phyloP scores from a whole-genome alignment of 2,888 invertebrate species.

The Drosophila demipolita region DNA sequence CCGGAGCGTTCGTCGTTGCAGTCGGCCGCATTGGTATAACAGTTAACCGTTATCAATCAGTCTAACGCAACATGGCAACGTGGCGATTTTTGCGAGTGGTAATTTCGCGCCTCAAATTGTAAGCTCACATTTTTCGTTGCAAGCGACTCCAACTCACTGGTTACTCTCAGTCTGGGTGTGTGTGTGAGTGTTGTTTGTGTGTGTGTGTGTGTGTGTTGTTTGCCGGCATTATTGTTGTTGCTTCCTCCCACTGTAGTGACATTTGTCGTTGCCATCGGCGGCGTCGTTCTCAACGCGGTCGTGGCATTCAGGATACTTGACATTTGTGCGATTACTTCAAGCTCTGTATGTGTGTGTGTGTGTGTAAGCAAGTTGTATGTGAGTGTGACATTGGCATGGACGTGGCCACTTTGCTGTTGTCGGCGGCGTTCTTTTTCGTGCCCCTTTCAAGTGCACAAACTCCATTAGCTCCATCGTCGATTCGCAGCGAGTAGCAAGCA shows the following conservation, averaged over 20 bases:
- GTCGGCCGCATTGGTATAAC: conserved; percentile 53
- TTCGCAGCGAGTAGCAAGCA: conserved; percentile 68
- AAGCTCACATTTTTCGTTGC: conserved; percentile 39
- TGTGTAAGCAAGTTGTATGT: background rate
- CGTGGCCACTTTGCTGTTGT: conserved; percentile 44
- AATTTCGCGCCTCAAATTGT: conserved; percentile 50
- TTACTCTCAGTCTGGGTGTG: conserved; percentile 18
- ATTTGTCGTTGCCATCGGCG: conserved; percentile 34
- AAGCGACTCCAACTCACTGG: conserved; percentile 40
- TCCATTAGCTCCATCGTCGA: conserved; percentile 29
- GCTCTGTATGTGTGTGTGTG: conserved; percentile 4
- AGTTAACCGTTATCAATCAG: conserved; percentile 9
- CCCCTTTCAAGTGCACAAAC: conserved; percentile 14
- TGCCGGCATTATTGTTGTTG: conserved; percentile 61
- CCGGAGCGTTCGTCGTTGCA: conserved; percentile 74
- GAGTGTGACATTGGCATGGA: conserved; percentile 47
- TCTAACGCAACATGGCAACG: conserved; percentile 22
- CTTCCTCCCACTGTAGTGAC: conserved; percentile 56
- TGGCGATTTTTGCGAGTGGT: conserved; percentile 42
- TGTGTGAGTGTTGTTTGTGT: conserved; percentile 23
- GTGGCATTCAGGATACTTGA: conserved; percentile 68
- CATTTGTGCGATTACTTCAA: conserved; percentile 77
- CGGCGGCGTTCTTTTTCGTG: background rate
- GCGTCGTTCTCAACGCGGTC: conserved; percentile 28
- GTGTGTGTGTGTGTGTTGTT: conserved; percentile 13